phyloP scores from a whole-genome alignment of 2,888 invertebrate species.

The Nymphalis polychloros region DNA sequence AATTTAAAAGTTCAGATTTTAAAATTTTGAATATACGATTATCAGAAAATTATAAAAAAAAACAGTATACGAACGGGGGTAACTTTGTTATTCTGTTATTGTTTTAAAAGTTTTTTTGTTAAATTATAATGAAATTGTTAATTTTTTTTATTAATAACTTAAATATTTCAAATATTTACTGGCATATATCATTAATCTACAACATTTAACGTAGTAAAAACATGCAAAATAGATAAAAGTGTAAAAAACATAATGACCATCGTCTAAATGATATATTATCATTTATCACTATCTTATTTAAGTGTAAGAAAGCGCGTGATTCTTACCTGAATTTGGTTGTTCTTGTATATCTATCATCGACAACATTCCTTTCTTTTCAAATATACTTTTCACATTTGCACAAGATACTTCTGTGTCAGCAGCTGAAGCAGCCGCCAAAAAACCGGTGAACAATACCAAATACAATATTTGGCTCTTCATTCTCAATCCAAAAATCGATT shows the following conservation, averaged over 20 bases:
- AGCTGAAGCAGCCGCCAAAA: slow-evolving; percentile 60
- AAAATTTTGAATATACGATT: neutral
- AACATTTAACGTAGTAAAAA: neutral
- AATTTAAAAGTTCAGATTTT: neutral
- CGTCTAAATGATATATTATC: slow-evolving; percentile 51
- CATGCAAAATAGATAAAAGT: slow-evolving; percentile 9
- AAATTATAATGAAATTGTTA: too few relatives aligned
- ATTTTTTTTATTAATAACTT: too few relatives aligned
- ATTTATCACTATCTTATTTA: slow-evolving; percentile 57
- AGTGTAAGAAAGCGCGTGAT: slow-evolving; percentile 51
- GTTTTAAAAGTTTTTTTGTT: neutral
- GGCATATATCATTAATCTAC: neutral
- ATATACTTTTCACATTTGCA: slow-evolving; percentile 75
- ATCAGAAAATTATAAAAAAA: too few relatives aligned
- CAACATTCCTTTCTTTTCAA: slow-evolving; percentile 78
- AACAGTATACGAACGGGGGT: neutral
- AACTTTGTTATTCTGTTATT: neutral
- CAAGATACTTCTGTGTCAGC: slow-evolving; percentile 73
- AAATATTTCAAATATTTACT: neutral
- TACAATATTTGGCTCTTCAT: slow-evolving; percentile 74
- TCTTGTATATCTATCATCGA: slow-evolving; percentile 73
- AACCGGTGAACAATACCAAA: slow-evolving; percentile 69
- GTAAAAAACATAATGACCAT: slow-evolving; percentile 13
- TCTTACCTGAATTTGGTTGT: slow-evolving; percentile 79
- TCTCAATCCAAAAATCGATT: slow-evolving; percentile 79